Percentiles rank a stretch among this genome's conserved stretches.
phyloP scores from a whole-genome alignment of 2,797 vertebrate genomes.

The Tenualosa thibaudeaui region DNA sequence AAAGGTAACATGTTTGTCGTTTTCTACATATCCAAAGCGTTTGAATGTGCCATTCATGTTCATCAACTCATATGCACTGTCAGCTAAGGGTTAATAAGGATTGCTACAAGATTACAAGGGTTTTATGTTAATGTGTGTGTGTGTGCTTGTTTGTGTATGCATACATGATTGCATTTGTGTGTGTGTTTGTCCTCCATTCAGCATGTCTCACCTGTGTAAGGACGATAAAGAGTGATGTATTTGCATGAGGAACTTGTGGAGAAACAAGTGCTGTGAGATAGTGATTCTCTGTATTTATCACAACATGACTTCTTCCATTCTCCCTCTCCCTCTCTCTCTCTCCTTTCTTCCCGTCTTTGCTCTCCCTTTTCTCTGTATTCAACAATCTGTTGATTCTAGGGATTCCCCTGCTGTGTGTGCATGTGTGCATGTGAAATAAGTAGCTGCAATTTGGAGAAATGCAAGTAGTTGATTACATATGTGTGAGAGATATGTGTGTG shows the following conservation, averaged over 20 bases:
- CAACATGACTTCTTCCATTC: not conserved
- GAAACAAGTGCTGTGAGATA: constrained; percentile 10
- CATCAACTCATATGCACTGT: too few species aligned
- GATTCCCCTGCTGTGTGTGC: not conserved
- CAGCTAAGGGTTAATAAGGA: too few species aligned
- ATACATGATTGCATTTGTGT: not conserved
- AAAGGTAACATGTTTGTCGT: too few species aligned
- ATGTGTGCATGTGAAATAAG: not conserved
- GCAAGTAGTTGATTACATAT: not conserved
- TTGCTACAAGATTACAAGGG: not conserved
- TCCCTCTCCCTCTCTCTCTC: constrained; percentile 16
- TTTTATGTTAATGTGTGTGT: not conserved
- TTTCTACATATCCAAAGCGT: too few species aligned
- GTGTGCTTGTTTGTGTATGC: not conserved
- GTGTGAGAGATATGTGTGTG: too few species aligned
- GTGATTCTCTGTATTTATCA: constrained; percentile 15
- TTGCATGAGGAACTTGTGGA: not conserved
- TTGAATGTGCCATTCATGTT: too few species aligned
- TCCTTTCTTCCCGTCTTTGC: not conserved
- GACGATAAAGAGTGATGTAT: not conserved
- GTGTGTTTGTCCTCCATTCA: not conserved
- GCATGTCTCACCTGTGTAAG: not conserved
- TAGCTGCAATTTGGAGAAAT: not conserved
- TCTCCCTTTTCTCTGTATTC: not conserved
- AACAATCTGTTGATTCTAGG: not conserved